phyloP scores from a whole-genome alignment of 2,888 invertebrate species.

The Nipponacmea schrenckii region DNA sequence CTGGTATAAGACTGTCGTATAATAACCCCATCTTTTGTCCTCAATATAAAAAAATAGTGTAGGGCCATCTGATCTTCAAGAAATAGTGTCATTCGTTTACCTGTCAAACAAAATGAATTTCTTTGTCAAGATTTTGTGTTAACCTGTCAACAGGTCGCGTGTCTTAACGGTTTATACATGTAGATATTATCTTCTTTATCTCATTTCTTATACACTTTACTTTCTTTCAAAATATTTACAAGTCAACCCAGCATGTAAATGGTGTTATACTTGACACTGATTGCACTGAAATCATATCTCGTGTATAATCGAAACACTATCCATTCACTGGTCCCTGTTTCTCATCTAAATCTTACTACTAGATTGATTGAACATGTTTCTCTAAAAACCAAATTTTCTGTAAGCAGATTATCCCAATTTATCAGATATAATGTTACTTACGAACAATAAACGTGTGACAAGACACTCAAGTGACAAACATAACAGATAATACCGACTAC shows the following conservation, averaged over 20 bases:
- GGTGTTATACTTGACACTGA: slow-evolving; percentile 3
- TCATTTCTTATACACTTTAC: neutral
- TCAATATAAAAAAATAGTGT: no score
- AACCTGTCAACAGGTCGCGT: slow-evolving; percentile 5
- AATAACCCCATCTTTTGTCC: no score
- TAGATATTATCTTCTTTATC: neutral
- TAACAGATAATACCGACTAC: no score
- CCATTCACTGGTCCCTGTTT: no score
- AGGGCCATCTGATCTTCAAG: neutral
- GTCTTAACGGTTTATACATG: neutral
- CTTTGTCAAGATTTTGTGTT: neutral
- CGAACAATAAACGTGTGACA: no score
- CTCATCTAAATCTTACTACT: no score
- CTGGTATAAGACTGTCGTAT: no score
- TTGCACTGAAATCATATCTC: neutral
- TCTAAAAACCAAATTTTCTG: no score
- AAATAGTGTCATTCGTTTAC: neutral
- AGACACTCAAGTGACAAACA: no score
- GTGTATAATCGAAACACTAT: neutral
- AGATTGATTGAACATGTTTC: no score
- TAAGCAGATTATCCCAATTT: no score
- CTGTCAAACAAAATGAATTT: slow-evolving; percentile 7
- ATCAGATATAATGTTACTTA: no score
- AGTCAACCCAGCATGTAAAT: neutral
- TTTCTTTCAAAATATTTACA: neutral